A percentile compares a stretch with the other conserved stretches of the same genome.
Conservation (phyloP, 2,113 vertebrate genomes). For the Chionis minor region DNA sequence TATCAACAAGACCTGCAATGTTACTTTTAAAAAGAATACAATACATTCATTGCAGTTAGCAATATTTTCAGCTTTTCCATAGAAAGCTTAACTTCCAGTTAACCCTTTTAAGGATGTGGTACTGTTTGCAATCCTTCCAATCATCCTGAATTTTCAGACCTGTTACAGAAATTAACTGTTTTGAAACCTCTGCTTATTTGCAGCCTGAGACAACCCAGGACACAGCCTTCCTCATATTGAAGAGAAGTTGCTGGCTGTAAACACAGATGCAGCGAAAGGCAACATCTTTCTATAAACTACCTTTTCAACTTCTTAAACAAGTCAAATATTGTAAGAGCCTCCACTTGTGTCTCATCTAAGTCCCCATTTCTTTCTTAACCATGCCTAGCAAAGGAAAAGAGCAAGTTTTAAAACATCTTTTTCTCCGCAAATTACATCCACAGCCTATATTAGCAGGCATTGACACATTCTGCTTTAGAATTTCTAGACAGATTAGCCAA, state of each 20-base stretch:
- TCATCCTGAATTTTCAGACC: neutral
- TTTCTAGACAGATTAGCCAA: neutral
- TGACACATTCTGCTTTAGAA: neutral
- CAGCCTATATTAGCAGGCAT: neutral
- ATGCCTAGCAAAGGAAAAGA: neutral
- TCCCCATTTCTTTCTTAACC: neutral
- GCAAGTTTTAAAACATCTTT: neutral
- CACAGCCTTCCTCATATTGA: neutral
- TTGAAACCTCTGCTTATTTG: neutral
- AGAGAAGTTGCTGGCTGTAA: neutral
- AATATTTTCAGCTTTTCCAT: neutral
- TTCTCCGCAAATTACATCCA: neutral
- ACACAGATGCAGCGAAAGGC: neutral
- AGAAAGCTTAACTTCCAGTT: neutral
- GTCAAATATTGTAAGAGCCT: neutral
- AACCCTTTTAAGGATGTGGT: neutral
- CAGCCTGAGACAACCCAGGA: neutral
- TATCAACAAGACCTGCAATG: neutral
- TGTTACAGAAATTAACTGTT: neutral
- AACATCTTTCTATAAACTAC: neutral
- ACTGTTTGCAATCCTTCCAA: neutral
- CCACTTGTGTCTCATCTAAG: neutral
- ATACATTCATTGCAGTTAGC: neutral
- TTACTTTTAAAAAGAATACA: neutral
- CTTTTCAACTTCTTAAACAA: neutral